Conservation (phyloP, 2,113 vertebrate genomes). For the Mormyrus iriodes region DNA sequence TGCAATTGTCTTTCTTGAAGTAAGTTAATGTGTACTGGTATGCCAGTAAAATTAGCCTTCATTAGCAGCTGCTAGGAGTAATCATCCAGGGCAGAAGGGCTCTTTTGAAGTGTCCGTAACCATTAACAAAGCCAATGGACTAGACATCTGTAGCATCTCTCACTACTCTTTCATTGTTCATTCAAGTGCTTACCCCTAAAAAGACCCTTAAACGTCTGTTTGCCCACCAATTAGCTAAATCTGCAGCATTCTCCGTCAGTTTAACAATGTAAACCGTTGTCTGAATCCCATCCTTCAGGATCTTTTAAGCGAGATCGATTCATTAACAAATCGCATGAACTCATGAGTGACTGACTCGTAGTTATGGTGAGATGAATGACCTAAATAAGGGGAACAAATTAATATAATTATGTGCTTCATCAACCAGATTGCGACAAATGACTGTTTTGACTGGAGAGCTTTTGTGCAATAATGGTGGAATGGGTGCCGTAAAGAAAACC, state of each 20-base stretch:
- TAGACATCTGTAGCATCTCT: background rate
- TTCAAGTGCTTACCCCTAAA: background rate
- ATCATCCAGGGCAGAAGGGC: background rate
- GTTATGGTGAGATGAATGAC: slow-evolving; percentile 12
- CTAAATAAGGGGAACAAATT: slow-evolving; percentile 24
- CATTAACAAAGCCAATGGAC: slow-evolving; percentile 6
- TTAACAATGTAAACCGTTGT: background rate
- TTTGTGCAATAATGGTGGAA: slow-evolving; percentile 14
- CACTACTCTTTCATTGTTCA: background rate
- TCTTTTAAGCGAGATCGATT: background rate
- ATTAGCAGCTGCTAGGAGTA: slow-evolving; percentile 19
- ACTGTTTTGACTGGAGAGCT: slow-evolving; percentile 12
- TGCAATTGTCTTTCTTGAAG: slow-evolving; percentile 7
- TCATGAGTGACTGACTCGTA: slow-evolving; percentile 21
- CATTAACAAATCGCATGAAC: slow-evolving; percentile 10
- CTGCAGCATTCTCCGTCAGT: background rate
- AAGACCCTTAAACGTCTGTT: background rate
- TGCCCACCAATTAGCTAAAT: background rate
- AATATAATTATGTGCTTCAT: slow-evolving; percentile 29
- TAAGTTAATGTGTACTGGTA: slow-evolving; percentile 13
- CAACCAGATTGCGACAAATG: slow-evolving; percentile 19
- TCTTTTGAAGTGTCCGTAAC: background rate
- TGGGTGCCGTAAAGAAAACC: background rate
- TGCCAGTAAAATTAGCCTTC: slow-evolving; percentile 27
- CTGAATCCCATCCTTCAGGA: background rate